Evolutionary conservation across 2,888 invertebrate genomes (phyloP), one percentile per base, ranked within the genome.

Genomic region (Microctonus aethiopoides): DNA sequence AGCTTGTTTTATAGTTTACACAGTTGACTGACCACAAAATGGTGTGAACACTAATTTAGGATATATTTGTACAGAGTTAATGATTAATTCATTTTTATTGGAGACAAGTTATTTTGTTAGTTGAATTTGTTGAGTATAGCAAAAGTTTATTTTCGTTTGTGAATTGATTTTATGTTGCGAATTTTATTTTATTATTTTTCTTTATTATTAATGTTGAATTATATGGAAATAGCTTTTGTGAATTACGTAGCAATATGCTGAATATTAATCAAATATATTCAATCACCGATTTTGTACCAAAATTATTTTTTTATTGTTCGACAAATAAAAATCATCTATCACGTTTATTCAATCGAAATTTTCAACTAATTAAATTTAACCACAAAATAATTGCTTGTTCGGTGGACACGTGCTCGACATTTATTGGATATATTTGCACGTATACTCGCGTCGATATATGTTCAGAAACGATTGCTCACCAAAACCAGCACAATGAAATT

Each of bases 361-460:
- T 59, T 59, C 59, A 59, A 59, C 32, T 59, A 59, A 59, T 59
- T 32, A 20, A 36, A 59, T 59, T 59, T 34, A 59, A 59, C 59
- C 59, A 10, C 59, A 59, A 34, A 59, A 59, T 59, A 59, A 59
- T 59, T 59, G 34, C 59, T 22, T 20, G 22, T 16, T 59, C 59
- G 34, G 9, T 13, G 20, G 59, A 59, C 59, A 34, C 59, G 34
- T 34, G 46, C 20, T 59, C 59, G 59, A 59, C 59, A 59, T 32
- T 59, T 34, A 59, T 59, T 59, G 34, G 59, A 59, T 59, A 59
- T 59, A 59, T 32, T 20, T n/a, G 46, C 3, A 34, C 34, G 34
- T 59, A 34, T 59, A 5, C 34, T 59, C 59, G 9, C 46, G 46
- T 46, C 16, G 16, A 46, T 57, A 10, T 59, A n/a, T 59, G 34